Percentiles rank a stretch among this genome's conserved stretches.
Evolutionary conservation across 2,888 invertebrate genomes (phyloP).

Genomic region (Tachina lurida): DNA sequence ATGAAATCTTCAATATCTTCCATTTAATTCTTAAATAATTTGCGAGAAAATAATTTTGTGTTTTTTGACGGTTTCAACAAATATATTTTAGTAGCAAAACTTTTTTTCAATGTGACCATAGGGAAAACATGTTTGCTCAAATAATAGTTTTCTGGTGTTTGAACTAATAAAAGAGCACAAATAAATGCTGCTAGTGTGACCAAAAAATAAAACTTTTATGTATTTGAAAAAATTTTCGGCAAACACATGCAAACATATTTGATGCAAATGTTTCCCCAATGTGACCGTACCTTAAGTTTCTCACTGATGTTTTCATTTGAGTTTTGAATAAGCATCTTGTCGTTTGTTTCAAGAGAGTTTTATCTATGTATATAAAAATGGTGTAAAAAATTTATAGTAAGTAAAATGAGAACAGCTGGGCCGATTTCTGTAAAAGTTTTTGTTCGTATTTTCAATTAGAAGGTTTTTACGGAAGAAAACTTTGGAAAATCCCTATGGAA

Average conservation of each 20-base stretch:
- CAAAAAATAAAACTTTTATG: neutral
- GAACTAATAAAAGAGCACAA: neutral
- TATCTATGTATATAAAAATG: too few relatives aligned
- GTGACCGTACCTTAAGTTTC: neutral
- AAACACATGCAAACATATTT: neutral
- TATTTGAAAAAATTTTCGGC: neutral
- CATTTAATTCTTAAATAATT: neutral
- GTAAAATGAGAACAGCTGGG: too few relatives aligned
- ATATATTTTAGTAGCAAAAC: neutral
- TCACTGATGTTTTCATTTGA: too few relatives aligned
- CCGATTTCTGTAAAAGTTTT: too few relatives aligned
- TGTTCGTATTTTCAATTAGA: too few relatives aligned
- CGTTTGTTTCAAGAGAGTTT: too few relatives aligned
- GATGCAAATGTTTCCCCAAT: neutral
- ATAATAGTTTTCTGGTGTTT: neutral
- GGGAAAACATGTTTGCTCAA: neutral
- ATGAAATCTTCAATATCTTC: slow-evolving; percentile 13
- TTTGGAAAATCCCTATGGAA: too few relatives aligned
- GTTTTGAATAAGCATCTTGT: too few relatives aligned
- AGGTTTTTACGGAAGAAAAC: too few relatives aligned
- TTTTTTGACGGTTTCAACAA: neutral
- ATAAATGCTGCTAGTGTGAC: slow-evolving; percentile 1
- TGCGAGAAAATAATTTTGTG: neutral
- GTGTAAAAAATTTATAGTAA: too few relatives aligned
- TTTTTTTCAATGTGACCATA: neutral